Percentiles rank a stretch among this genome's conserved stretches.
Conservation (phyloP, 2,797 vertebrate species). For the Tinamus major region DNA sequence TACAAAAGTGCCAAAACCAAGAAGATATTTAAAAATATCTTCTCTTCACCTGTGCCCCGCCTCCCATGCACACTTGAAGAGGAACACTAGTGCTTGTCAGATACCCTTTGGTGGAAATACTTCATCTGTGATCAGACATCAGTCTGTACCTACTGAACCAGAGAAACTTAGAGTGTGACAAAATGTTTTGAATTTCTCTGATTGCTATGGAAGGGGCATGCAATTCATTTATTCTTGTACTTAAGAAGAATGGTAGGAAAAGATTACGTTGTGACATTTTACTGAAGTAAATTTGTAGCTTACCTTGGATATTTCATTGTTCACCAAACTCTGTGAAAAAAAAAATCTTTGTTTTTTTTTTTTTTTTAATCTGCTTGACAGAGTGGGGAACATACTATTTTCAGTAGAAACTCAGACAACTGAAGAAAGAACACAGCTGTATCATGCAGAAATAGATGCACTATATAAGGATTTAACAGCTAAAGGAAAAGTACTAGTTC, state of each 20-base stretch:
- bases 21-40: background rate
- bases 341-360: background rate
- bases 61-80: background rate
- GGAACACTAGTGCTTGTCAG: background rate
- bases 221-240: background rate
- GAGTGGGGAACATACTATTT: slow-evolving; percentile 96
- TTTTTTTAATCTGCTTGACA: slow-evolving; percentile 60
- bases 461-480: slow-evolving; percentile 96
- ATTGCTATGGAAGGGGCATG: background rate
- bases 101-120: background rate
- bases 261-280: background rate
- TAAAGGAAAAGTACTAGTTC: slow-evolving; percentile 92
- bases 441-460: slow-evolving; percentile 95
- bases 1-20: background rate
- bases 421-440: slow-evolving; percentile 94
- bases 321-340: background rate
- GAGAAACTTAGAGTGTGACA: background rate
- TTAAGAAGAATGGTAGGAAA: background rate
- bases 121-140: background rate
- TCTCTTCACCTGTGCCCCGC: background rate
- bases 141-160: background rate
- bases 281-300: background rate
- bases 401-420: slow-evolving; percentile 98
- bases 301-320: background rate
- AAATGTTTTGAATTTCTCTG: background rate